Evolutionary conservation across 2,797 vertebrate species (phyloP), one percentile per base, ranked within the genome.

Genomic region (Masticophis lateralis): DNA sequence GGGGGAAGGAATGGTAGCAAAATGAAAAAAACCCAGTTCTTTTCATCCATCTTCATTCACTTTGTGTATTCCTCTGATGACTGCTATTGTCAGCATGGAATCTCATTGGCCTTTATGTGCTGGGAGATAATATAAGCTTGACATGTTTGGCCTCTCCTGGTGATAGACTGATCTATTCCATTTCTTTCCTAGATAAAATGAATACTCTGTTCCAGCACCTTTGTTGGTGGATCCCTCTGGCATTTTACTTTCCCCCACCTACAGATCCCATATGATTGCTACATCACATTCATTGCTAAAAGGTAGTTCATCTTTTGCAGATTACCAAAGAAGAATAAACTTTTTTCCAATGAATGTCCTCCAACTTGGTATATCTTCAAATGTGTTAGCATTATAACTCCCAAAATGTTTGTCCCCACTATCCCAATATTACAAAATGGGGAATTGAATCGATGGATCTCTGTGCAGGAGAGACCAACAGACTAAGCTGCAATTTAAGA

Each of bases 81-180:
- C 94, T 94, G 90, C 92, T 94, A 94, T 96, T 97, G 95, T 95
- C 92, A 96, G 95, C 95, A 94, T 92, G 63, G 93, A 88, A 95
- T 94, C 92, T 96, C 94, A 86, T 88, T 8, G 0, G 37, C 87
- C 27, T 95, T 59, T 94, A 95, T 94, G 87, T 96, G 94, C 93
- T 94, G n/a, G 60, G 59, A 96, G 87, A 86, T 95, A 95, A 97
- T 96, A 96, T 0, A 90, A 95, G 83, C 87, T 94, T 95, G 96
- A 95, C 94, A 96, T 93, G 89, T 93, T 95, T 88, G 92, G 95
- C 94, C 91, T 95, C 20, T 95, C 66, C 87, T 89, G 92, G 94
- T 96, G 94, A 94, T 95, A 96, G 95, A 87, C 94, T 96, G 95
- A 96, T 95, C 94, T 10, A 93, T 32, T 0, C 74, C 93, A 66